Percentiles rank a stretch among this genome's conserved stretches.
These are phyloP conservation scores for Bradypodion pumilum DNA, from an alignment of 2,797 vertebrate species.

Conservation along the genomic window DNA sequence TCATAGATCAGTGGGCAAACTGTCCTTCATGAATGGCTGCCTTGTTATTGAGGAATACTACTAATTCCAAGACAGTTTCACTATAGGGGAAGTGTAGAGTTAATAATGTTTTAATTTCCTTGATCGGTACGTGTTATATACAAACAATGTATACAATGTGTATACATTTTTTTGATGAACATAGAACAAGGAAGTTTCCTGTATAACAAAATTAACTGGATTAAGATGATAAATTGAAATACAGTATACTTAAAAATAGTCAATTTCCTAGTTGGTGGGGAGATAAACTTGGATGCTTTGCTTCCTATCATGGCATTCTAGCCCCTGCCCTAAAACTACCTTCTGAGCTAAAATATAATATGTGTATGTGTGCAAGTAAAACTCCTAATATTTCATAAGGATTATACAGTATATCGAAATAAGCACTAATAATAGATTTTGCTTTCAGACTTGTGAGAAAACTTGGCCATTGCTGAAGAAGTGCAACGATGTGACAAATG, in stretches of 20 bases:
- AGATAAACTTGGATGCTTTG: neutral
- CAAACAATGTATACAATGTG: neutral
- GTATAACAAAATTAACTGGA: neutral
- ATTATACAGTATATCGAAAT: conserved; percentile 52
- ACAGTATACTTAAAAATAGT: neutral
- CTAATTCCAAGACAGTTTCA: neutral
- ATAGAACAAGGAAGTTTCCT: neutral
- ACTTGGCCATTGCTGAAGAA: conserved; percentile 89
- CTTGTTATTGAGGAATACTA: neutral
- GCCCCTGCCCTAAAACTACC: neutral
- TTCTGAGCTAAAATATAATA: neutral
- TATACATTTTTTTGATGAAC: neutral
- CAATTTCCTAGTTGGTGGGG: neutral
- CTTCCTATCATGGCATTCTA: neutral
- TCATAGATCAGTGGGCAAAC: neutral
- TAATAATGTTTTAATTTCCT: neutral
- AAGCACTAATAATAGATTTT: conserved; percentile 38
- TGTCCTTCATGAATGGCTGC: neutral
- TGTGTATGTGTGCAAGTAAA: neutral
- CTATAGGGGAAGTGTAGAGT: neutral
- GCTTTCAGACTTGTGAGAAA: conserved; percentile 80
- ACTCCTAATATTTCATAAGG: neutral
- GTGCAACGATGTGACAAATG: conserved; percentile 87
- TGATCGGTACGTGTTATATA: neutral
- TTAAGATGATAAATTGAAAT: neutral